These are phyloP conservation scores for Platanista minor DNA, from an alignment of 2,113 vertebrate species.

Conservation along the genomic window DNA sequence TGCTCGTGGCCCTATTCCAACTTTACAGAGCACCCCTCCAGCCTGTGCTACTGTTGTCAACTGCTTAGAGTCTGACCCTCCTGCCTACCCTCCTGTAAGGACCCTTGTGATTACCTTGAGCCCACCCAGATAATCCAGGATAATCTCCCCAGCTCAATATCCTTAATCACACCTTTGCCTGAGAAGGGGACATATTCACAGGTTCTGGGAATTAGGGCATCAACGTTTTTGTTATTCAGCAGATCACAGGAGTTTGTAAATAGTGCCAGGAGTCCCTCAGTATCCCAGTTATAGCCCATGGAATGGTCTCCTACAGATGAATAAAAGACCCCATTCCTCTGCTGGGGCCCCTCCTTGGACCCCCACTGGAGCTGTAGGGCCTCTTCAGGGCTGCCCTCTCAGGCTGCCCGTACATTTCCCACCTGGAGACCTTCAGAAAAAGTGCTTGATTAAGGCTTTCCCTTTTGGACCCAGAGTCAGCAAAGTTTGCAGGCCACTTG, in stretches of 20 bases:
- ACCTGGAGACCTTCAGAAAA: neutral
- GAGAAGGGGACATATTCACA: fast-evolving
- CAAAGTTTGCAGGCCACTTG: neutral
- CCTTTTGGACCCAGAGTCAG: neutral
- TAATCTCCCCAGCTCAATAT: neutral
- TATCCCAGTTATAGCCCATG: neutral
- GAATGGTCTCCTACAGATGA: fast-evolving
- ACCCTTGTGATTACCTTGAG: neutral
- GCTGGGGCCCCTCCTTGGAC: neutral
- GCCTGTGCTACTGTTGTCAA: fast-evolving
- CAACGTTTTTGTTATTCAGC: fast-evolving
- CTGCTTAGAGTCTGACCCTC: neutral
- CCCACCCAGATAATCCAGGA: neutral
- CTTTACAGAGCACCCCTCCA: neutral
- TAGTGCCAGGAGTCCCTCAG: neutral
- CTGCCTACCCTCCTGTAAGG: neutral
- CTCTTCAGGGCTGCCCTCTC: neutral
- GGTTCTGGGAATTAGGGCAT: neutral
- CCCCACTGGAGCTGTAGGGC: neutral
- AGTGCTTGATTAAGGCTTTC: neutral
- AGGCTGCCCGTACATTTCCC: neutral
- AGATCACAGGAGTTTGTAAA: neutral
- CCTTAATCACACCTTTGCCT: neutral
- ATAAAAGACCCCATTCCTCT: neutral
- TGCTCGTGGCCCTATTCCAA: neutral